Conservation (phyloP, 92 coral and sea anemone genomes). For the Zoanthus solanderi region DNA sequence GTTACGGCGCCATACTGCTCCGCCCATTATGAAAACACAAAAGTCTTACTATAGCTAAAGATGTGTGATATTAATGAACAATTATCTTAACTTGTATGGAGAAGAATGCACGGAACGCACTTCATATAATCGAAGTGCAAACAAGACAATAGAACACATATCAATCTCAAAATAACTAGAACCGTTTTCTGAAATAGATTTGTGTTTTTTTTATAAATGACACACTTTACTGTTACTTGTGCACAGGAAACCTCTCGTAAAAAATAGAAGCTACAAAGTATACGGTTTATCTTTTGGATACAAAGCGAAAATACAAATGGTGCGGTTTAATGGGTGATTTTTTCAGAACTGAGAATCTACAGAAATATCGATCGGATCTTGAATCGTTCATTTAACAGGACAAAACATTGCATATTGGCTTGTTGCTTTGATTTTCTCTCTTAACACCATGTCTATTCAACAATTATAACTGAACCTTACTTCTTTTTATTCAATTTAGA, state of each 20-base stretch:
- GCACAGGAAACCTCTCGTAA: neutral
- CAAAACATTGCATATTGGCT: conserved; percentile 23
- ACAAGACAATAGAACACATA: conserved; percentile 30
- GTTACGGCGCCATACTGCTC: conserved; percentile 41
- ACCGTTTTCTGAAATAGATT: conserved; percentile 42
- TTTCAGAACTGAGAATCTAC: neutral
- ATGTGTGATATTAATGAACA: conserved; percentile 31
- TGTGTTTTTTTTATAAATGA: neutral
- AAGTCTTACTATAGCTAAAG: conserved; percentile 33
- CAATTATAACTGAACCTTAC: neutral
- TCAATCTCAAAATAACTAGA: conserved; percentile 12
- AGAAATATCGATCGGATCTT: neutral
- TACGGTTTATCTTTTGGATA: neutral
- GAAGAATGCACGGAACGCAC: conserved; percentile 49
- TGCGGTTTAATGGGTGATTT: neutral
- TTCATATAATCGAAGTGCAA: conserved; percentile 30
- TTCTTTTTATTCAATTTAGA: neutral
- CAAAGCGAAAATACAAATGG: neutral
- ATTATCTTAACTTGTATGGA: conserved; percentile 30
- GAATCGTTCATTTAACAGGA: neutral
- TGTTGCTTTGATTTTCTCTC: neutral
- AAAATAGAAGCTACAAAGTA: neutral
- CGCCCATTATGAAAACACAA: conserved; percentile 36
- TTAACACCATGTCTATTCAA: neutral
- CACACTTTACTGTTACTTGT: neutral